phyloP scores from a whole-genome alignment of 1,140 invertebrate species.

The Megalopta genalis region DNA sequence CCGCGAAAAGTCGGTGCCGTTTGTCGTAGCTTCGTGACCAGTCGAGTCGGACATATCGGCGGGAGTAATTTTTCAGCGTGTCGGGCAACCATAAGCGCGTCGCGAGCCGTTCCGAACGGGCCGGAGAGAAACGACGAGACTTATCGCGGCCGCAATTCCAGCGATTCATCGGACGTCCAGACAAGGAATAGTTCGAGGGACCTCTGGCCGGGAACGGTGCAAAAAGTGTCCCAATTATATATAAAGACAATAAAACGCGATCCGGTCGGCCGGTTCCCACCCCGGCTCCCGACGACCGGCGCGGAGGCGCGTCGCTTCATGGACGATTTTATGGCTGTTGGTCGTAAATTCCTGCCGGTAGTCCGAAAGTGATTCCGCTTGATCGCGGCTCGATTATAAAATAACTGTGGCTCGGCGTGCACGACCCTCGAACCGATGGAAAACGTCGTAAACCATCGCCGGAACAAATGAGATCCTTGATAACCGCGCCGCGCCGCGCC shows the following conservation, averaged over 20 bases:
- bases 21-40: not conserved
- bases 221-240: slow-evolving; percentile 77
- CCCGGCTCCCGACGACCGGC: slow-evolving; percentile 23
- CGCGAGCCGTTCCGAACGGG: slow-evolving; percentile 11
- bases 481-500: not conserved
- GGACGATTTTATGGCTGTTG: slow-evolving; percentile 74
- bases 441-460: slow-evolving; percentile 21
- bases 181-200: slow-evolving; percentile 57
- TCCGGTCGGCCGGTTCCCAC: slow-evolving; percentile 59
- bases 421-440: not conserved
- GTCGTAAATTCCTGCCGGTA: slow-evolving; percentile 75
- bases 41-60: not conserved
- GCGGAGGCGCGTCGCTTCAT: slow-evolving; percentile 43
- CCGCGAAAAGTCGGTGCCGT: not conserved
- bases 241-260: slow-evolving; percentile 76
- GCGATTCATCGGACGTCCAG: slow-evolving; percentile 46
- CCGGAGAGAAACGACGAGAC: slow-evolving; percentile 12
- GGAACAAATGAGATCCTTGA: slow-evolving; percentile 21
- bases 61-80: slow-evolving; percentile 7
- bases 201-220: slow-evolving; percentile 44
- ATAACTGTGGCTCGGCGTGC: slow-evolving; percentile 54
- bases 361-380: slow-evolving; percentile 66
- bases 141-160: slow-evolving; percentile 43
- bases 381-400: slow-evolving; percentile 74
- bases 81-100: not conserved